These are phyloP conservation scores for Geophilus truncorum DNA, from an alignment of 2,888 invertebrate species.

Conservation along the genomic window DNA sequence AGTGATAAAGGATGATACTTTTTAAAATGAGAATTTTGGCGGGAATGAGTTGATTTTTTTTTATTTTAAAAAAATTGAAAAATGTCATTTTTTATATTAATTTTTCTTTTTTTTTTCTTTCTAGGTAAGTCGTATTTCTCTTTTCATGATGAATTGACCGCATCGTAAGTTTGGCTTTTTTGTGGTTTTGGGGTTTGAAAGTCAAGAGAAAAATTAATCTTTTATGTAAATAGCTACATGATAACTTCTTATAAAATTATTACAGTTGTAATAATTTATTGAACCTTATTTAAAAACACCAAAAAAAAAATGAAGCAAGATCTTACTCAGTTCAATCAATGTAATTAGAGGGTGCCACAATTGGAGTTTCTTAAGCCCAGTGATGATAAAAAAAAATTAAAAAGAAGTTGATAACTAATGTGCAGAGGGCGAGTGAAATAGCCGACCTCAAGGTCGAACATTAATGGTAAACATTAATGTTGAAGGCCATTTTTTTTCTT, in stretches of 20 bases:
- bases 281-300: background rate
- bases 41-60: slow-evolving; percentile 6
- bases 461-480: slow-evolving; percentile 23
- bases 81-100: background rate
- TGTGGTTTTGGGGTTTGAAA: background rate
- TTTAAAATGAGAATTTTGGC: background rate
- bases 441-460: slow-evolving; percentile 15
- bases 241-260: background rate
- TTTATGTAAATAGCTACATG: background rate
- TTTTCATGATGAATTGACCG: background rate
- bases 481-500: background rate
- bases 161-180: background rate
- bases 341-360: slow-evolving; percentile 25
- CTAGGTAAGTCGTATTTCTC: background rate
- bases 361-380: slow-evolving; percentile 5
- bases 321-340: slow-evolving; percentile 21
- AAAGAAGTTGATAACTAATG: slow-evolving; percentile 1
- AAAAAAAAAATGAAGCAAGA: background rate
- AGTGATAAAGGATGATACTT: background rate
- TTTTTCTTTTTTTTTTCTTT: background rate
- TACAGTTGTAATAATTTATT: background rate
- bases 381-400: background rate
- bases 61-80: too few species aligned
- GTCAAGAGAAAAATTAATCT: background rate
- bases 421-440: slow-evolving; percentile 12